phyloP scores from a whole-genome alignment of 2,797 vertebrate species.

The Tympanoctomys barrerae region DNA sequence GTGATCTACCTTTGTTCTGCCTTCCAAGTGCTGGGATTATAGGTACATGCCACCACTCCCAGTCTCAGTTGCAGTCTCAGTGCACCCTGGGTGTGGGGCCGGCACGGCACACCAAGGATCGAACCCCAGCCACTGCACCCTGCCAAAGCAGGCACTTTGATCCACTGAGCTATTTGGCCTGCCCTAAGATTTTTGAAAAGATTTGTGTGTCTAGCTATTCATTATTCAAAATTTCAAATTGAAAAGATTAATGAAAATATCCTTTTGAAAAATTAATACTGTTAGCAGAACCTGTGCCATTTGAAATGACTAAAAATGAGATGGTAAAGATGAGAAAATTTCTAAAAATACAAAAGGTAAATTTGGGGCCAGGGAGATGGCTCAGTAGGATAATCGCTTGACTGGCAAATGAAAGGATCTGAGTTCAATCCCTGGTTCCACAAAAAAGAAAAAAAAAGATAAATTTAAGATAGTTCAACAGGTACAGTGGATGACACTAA shows the following conservation, averaged over 20 bases:
- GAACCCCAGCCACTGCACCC: no score
- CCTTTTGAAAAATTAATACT: conserved; percentile 28
- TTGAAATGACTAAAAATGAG: neutral
- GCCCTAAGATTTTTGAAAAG: neutral
- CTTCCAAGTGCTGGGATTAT: no score
- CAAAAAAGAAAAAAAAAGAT: neutral
- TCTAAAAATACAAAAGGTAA: neutral
- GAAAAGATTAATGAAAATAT: neutral
- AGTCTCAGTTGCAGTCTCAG: no score
- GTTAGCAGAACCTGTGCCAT: neutral
- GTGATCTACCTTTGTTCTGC: no score
- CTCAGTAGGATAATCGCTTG: no score
- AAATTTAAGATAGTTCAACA: neutral
- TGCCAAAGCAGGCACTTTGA: no score
- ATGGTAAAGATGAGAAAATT: conserved; percentile 28
- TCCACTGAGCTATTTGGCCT: no score
- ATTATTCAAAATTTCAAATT: conserved; percentile 1
- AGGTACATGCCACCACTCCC: no score
- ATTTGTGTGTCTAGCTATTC: neutral
- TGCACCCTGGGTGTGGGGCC: no score
- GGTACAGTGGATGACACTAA: neutral
- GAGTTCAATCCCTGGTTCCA: no score
- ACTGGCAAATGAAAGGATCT: no score
- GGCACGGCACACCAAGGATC: no score
- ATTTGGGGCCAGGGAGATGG: neutral